These are phyloP conservation scores for Aphelinus atriplicis DNA, from an alignment of 1,140 invertebrate species.

Conservation along the genomic window DNA sequence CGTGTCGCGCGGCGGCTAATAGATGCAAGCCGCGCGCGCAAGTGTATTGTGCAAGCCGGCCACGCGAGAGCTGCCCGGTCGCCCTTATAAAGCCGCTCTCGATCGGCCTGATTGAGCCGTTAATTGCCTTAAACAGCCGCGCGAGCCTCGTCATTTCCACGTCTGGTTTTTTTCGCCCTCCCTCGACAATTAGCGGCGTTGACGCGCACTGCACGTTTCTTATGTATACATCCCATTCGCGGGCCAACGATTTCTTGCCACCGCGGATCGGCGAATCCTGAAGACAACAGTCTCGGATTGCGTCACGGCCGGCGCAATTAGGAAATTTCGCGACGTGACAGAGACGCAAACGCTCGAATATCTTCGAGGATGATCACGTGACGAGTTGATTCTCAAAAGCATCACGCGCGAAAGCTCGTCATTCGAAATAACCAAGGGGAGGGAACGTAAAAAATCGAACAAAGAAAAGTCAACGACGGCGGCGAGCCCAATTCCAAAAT, in stretches of 20 bases:
- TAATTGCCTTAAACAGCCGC: conserved; percentile 43
- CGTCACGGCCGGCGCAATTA: too few species aligned
- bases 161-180: background rate
- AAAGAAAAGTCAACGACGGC: background rate
- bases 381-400: too few species aligned
- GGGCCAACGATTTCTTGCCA: too few species aligned
- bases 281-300: too few species aligned
- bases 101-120: conserved; percentile 41
- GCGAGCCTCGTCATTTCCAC: conserved; percentile 11
- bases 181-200: background rate
- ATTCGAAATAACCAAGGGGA: conserved; percentile 3
- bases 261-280: too few species aligned
- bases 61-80: background rate
- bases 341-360: too few species aligned
- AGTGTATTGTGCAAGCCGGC: background rate
- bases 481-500: background rate
- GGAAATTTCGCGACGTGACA: too few species aligned
- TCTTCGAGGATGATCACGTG: too few species aligned
- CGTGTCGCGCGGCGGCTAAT: background rate
- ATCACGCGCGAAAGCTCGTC: background rate
- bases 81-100: conserved; percentile 9
- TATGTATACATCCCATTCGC: too few species aligned
- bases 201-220: too few species aligned
- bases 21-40: background rate
- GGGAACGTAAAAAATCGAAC: background rate